phyloP scores from a whole-genome alignment of 92 coral and sea anemone species.

The Diadumene lineata region DNA sequence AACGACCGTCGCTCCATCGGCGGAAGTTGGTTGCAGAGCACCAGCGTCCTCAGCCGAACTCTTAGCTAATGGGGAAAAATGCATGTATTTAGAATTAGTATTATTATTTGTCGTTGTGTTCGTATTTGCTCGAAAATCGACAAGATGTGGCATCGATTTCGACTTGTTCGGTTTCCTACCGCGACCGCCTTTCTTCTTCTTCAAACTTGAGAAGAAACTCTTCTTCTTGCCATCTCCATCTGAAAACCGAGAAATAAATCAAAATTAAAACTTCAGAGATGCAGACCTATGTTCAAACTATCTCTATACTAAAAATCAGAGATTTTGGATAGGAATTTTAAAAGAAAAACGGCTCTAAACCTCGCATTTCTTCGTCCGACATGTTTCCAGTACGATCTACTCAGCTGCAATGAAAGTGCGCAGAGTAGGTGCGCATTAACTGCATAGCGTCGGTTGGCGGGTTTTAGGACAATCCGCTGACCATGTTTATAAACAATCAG shows the following conservation, averaged over 20 bases:
- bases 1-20: slow-evolving; percentile 58
- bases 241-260: slow-evolving; percentile 40
- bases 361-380: slow-evolving; percentile 98
- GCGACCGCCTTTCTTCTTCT: slow-evolving; percentile 89
- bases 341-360: slow-evolving; percentile 56
- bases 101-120: slow-evolving; percentile 60
- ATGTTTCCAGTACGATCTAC: slow-evolving; percentile 67
- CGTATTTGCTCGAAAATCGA: slow-evolving; percentile 37
- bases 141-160: slow-evolving; percentile 90
- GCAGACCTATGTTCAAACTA: not conserved
- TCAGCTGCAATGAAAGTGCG: slow-evolving; percentile 69
- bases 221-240: slow-evolving; percentile 78
- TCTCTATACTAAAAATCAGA: not conserved
- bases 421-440: slow-evolving; percentile 82
- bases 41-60: slow-evolving; percentile 79
- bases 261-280: slow-evolving; percentile 2
- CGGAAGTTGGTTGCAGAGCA: slow-evolving; percentile 58
- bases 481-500: slow-evolving; percentile 47
- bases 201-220: slow-evolving; percentile 81
- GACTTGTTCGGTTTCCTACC: slow-evolving; percentile 93
- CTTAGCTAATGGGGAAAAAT: slow-evolving; percentile 92
- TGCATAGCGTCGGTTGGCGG: slow-evolving; percentile 77
- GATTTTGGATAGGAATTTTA: slow-evolving; percentile 6
- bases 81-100: slow-evolving; percentile 82
- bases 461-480: slow-evolving; percentile 43